Evolutionary conservation across 2,113 vertebrate genomes (phyloP).

Genomic region (Bambusicola thoracicus): DNA sequence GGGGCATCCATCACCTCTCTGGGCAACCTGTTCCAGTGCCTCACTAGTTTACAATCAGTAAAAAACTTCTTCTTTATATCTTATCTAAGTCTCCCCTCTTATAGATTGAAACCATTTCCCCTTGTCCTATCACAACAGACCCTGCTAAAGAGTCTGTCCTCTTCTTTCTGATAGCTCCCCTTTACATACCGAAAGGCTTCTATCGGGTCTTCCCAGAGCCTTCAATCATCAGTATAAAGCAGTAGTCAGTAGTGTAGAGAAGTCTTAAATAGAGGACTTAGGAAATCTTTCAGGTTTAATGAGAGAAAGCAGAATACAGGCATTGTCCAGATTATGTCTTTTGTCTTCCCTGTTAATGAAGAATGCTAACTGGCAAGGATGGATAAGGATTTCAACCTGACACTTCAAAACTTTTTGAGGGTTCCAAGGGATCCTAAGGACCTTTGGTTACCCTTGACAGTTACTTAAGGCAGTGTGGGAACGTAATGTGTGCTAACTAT

Average conservation of each 20-base stretch:
- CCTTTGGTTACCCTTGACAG: not conserved
- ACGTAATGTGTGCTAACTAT: not conserved
- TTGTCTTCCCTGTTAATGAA: not conserved
- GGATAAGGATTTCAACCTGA: not conserved
- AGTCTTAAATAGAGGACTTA: not conserved
- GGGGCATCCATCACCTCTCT: no score
- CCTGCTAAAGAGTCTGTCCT: no score
- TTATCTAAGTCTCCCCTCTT: no score
- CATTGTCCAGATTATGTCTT: not conserved
- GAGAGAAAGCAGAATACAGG: not conserved
- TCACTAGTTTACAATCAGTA: no score
- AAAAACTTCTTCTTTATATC: no score
- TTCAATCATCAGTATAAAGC: not conserved
- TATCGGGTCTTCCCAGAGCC: no score
- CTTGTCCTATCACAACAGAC: no score
- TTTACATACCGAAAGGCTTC: no score
- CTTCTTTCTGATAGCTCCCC: no score
- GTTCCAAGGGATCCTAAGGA: not conserved
- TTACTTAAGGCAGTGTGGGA: not conserved
- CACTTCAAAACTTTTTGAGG: not conserved
- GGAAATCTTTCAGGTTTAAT: not conserved
- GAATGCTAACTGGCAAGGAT: not conserved
- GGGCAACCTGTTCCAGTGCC: no score
- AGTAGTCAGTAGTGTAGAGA: not conserved
- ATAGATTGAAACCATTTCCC: no score